Evolutionary conservation across 2,113 vertebrate species (phyloP).

Genomic region (Ibidorhyncha struthersii): DNA sequence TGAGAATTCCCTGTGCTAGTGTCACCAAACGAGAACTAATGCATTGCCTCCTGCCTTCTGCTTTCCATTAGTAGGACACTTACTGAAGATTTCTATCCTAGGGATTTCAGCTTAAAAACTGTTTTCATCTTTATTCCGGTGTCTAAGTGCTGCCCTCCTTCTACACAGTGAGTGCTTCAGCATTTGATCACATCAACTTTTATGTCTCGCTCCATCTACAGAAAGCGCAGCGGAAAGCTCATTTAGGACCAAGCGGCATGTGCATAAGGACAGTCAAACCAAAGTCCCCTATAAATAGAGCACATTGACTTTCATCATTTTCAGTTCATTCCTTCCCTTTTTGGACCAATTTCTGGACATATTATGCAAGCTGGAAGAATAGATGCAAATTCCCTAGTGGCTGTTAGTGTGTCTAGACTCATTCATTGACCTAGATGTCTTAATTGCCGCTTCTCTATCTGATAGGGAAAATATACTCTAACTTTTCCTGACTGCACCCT

Average conservation of each 20-base stretch:
- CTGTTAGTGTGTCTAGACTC: constrained; percentile 62
- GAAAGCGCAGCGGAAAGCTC: neutral
- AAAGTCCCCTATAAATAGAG: constrained; percentile 12
- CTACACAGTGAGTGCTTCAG: neutral
- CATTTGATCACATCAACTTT: neutral
- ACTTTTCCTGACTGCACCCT: neutral
- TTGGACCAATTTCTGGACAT: neutral
- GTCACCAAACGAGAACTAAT: neutral
- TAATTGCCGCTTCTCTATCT: constrained; percentile 39
- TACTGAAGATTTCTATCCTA: neutral
- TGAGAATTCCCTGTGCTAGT: neutral
- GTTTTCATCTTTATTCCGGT: neutral
- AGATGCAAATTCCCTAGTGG: neutral
- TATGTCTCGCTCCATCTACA: neutral
- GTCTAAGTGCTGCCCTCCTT: neutral
- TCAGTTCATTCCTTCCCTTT: constrained; percentile 21
- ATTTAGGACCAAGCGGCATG: neutral
- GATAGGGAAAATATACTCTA: constrained; percentile 5
- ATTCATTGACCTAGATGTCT: constrained; percentile 56
- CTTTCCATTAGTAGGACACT: neutral
- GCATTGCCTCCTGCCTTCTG: neutral
- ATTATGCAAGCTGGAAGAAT: constrained; percentile 8
- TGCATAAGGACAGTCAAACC: neutral
- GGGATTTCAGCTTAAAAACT: neutral
- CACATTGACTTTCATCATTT: neutral